Base-by-base conservation (phyloP, 2,888 invertebrate genomes). In the Pomacea canaliculata region DNA sequence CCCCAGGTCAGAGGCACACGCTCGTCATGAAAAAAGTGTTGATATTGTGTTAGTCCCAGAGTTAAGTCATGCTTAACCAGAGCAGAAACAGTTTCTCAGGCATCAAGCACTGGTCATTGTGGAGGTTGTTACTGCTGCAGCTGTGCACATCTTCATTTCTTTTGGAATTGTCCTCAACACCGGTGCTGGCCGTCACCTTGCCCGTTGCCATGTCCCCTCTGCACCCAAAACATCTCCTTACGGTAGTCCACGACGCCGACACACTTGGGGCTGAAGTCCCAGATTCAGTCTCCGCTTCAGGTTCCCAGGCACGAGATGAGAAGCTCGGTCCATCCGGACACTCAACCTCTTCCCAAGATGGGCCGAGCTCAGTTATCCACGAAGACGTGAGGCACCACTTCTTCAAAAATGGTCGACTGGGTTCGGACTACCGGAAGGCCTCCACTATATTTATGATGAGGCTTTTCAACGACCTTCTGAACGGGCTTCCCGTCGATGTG, bases 391-490 rank as follows among this genome's bases (percentile, higher is more conserved):
- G 79, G 68, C 66, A 78, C 65, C 79, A 79, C 63, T 77, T 80
- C 65, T 81, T 74, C 74, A 78, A 80, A 37, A 82, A 78, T 56
- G 80, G 82, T n/a, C 73, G 77, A n/a, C 76, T 70, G 23, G 77
- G 66, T 1, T 73, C 71, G 46, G 78, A 78, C 68, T 79, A 78
- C 60, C 77, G 73, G 12, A 83, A 82, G 67, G 78, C 90, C 93
- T 95, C 87, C 7, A 83, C 83, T 12, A 79, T 80, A 48, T 88
- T 86, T 77, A 84, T 88, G 82, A 76, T 87, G 71, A 79, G 82
- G 59, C 82, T 88, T 10, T 88, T 86, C 70, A 82, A 86, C 63
- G 78, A 84, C 66, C 81, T 88, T 62, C 78, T 84, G 51, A 76
- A 80, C 23, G 86, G 86, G 9, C 77, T 80, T 23, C 69, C 71